These are phyloP conservation scores for Xiphophorus couchianus DNA, from an alignment of 2,113 vertebrate genomes.

Conservation along the genomic window DNA sequence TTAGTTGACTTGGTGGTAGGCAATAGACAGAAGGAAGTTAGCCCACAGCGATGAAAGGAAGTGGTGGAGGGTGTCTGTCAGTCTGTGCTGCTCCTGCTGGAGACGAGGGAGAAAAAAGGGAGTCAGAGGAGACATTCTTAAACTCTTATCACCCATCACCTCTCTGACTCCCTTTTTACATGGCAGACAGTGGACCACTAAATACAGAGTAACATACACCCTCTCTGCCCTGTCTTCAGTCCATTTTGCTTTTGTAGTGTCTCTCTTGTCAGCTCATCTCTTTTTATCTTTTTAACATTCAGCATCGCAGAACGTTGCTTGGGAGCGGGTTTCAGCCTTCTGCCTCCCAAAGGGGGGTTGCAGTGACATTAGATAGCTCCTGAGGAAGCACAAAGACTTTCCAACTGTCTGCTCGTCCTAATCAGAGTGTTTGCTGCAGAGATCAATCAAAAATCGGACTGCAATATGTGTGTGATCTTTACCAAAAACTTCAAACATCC, in stretches of 20 bases:
- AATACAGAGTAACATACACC: conserved; percentile 31
- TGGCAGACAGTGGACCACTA: conserved; percentile 26
- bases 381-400: conserved; percentile 7
- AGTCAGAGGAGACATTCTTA: conserved; percentile 45
- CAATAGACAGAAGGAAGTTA: conserved; percentile 24
- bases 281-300: conserved; percentile 18
- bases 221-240: conserved; percentile 12
- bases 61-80: conserved; percentile 37
- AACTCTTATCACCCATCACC: conserved; percentile 52
- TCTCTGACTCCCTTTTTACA: conserved; percentile 34
- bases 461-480: not conserved
- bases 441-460: conserved; percentile 14
- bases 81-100: conserved; percentile 53
- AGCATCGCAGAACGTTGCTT: conserved; percentile 9
- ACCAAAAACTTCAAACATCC: conserved; percentile 1
- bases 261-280: conserved; percentile 19
- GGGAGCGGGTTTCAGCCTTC: conserved; percentile 6
- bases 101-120: conserved; percentile 20
- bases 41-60: conserved; percentile 29
- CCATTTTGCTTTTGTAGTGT: conserved; percentile 17
- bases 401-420: not conserved
- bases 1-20: conserved; percentile 57
- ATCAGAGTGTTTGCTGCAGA: conserved; percentile 1
- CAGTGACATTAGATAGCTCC: conserved; percentile 3
- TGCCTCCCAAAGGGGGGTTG: not conserved